phyloP scores from a whole-genome alignment of 2,888 invertebrate genomes.

The Oithona nana region DNA sequence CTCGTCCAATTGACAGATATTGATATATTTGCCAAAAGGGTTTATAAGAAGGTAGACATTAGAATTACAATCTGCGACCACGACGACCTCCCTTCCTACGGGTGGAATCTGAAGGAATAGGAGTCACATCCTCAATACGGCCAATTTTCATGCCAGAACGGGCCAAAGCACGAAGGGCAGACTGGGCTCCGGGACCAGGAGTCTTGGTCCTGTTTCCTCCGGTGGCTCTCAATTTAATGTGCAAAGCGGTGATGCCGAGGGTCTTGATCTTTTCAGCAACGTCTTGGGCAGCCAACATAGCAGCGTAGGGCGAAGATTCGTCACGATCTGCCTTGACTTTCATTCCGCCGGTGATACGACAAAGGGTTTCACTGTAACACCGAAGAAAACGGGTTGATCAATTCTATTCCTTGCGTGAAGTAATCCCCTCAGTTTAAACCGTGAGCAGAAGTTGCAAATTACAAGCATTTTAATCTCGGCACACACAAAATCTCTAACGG shows the following conservation, averaged over 20 bases:
- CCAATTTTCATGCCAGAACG: slow-evolving; percentile 99
- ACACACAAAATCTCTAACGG: not conserved
- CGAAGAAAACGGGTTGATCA: not conserved
- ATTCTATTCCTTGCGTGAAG: not conserved
- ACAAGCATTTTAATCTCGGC: not conserved
- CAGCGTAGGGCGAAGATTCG: slow-evolving; percentile 98
- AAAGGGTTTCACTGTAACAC: slow-evolving; percentile 36
- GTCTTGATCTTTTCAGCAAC: slow-evolving; percentile 96
- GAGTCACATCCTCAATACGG: slow-evolving; percentile 97
- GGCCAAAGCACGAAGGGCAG: slow-evolving; percentile 89
- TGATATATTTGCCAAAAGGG: too few relatives aligned
- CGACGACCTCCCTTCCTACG: slow-evolving; percentile 99
- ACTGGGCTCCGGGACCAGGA: slow-evolving; percentile 95
- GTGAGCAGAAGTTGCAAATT: not conserved
- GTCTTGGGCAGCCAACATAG: slow-evolving; percentile 99
- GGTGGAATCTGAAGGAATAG: slow-evolving; percentile 96
- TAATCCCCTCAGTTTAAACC: not conserved
- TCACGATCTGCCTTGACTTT: slow-evolving; percentile 99
- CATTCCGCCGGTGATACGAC: slow-evolving; percentile 89
- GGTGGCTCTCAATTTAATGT: slow-evolving; percentile 93
- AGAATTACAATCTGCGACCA: slow-evolving; percentile 97
- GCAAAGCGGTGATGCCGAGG: slow-evolving; percentile 89
- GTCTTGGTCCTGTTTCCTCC: slow-evolving; percentile 98
- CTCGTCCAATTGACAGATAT: too few relatives aligned
- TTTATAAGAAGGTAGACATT: not conserved